These are phyloP conservation scores for Marmota monax DNA, from an alignment of 2,113 vertebrate genomes.

Conservation along the genomic window DNA sequence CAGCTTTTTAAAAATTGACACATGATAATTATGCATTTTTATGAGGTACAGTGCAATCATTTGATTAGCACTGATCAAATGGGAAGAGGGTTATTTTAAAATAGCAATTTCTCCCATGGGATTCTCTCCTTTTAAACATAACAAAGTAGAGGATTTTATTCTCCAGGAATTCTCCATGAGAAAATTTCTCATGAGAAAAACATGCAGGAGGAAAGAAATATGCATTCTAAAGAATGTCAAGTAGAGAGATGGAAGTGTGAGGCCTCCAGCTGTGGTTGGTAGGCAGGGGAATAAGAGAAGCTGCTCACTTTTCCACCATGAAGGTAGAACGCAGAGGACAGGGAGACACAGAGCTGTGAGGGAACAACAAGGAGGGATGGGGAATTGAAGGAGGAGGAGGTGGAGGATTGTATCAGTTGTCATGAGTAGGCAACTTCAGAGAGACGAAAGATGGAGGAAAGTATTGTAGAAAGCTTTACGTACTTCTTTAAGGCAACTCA, in stretches of 20 bases:
- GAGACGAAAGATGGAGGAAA: neutral
- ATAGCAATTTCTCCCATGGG: neutral
- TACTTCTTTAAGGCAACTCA: neutral
- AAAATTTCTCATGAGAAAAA: constrained; percentile 1
- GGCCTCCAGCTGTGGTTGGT: neutral
- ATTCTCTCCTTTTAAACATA: constrained; percentile 2
- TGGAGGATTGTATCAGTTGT: neutral
- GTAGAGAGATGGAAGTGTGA: neutral
- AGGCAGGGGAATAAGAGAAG: neutral
- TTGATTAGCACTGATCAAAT: neutral
- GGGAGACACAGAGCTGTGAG: neutral
- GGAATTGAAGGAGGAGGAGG: neutral
- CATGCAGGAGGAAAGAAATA: neutral
- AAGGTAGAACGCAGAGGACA: neutral
- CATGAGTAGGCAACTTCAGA: neutral
- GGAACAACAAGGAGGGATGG: neutral
- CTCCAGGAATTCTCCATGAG: neutral
- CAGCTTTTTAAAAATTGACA: neutral
- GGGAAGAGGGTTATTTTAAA: neutral
- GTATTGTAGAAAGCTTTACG: neutral
- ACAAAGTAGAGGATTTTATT: neutral
- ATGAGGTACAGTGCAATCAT: neutral
- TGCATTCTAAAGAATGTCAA: neutral
- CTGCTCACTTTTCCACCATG: neutral
- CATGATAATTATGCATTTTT: neutral